Conservation (phyloP, 2,888 invertebrate species). For the Epinotia ramella region DNA sequence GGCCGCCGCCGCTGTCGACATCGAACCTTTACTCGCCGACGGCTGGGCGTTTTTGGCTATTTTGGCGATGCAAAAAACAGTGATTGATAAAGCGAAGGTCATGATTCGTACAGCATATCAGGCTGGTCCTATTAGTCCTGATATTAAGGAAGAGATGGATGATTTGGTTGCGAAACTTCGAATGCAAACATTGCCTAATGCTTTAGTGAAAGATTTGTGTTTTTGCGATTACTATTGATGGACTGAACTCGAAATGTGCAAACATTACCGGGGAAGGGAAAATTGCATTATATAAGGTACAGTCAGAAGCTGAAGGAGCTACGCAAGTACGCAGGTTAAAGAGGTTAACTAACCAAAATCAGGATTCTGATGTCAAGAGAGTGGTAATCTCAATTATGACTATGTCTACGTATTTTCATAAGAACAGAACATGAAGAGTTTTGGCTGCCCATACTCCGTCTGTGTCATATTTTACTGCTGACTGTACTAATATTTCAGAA, state of each 20-base stretch:
- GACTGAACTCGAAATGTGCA: not conserved
- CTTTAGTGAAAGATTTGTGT: conserved; percentile 69
- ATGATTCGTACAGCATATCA: conserved; percentile 75
- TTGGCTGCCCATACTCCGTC: not conserved
- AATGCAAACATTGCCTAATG: conserved; percentile 64
- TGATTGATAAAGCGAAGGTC: conserved; percentile 65
- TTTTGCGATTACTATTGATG: conserved; percentile 64
- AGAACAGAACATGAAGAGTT: no score
- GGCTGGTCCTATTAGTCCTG: conserved; percentile 66
- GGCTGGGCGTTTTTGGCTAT: conserved; percentile 77
- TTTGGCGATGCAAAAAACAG: conserved; percentile 66
- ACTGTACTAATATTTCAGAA: not conserved
- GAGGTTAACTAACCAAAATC: not conserved
- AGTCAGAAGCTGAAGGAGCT: not conserved
- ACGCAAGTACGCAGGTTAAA: not conserved
- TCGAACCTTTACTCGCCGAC: conserved; percentile 73
- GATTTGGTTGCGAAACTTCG: conserved; percentile 61
- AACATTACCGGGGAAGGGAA: not conserved
- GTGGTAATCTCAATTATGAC: not conserved
- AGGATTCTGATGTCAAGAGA: not conserved
- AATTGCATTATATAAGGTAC: not conserved
- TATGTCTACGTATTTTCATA: no score
- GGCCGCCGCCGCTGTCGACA: conserved; percentile 71
- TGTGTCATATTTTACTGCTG: not conserved
- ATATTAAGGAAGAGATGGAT: conserved; percentile 66